phyloP scores from a whole-genome alignment of 2,113 vertebrate genomes.

The human (Homo sapiens) region DNA sequence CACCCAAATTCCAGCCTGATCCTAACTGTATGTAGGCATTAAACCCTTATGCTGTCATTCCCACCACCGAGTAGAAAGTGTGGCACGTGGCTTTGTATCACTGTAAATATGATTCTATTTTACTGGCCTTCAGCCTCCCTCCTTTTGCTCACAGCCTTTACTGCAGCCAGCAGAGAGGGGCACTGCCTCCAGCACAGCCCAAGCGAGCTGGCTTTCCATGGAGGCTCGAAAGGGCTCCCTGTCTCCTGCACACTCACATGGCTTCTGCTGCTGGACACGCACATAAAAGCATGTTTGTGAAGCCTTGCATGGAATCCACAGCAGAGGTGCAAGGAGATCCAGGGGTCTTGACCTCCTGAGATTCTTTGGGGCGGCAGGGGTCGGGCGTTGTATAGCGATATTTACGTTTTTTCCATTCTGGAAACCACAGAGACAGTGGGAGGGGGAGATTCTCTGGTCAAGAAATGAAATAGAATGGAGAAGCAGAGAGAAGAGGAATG shows the following conservation, averaged over 20 bases:
- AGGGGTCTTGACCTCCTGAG: background rate
- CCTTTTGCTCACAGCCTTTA: background rate
- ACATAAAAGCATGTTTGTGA: rapidly evolving
- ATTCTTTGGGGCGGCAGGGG: background rate
- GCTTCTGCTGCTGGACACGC: rapidly evolving
- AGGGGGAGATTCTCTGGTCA: rapidly evolving
- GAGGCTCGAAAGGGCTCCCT: background rate
- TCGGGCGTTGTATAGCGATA: too few relatives aligned
- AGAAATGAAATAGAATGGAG: rapidly evolving
- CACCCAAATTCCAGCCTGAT: rapidly evolving
- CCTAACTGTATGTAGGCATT: rapidly evolving
- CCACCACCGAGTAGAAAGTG: rapidly evolving
- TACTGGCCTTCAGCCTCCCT: background rate
- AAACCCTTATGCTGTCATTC: too few relatives aligned
- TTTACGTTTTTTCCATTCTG: background rate
- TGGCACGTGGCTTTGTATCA: rapidly evolving
- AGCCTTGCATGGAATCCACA: rapidly evolving
- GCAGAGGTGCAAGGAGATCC: background rate
- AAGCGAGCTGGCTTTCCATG: background rate
- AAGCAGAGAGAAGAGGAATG: background rate
- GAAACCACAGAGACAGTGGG: background rate
- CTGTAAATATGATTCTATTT: rapidly evolving
- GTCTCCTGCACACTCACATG: background rate
- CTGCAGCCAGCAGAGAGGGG: rapidly evolving
- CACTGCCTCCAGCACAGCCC: rapidly evolving